Conservation (phyloP, 2,797 vertebrate species). For the Alcedo atthis region DNA sequence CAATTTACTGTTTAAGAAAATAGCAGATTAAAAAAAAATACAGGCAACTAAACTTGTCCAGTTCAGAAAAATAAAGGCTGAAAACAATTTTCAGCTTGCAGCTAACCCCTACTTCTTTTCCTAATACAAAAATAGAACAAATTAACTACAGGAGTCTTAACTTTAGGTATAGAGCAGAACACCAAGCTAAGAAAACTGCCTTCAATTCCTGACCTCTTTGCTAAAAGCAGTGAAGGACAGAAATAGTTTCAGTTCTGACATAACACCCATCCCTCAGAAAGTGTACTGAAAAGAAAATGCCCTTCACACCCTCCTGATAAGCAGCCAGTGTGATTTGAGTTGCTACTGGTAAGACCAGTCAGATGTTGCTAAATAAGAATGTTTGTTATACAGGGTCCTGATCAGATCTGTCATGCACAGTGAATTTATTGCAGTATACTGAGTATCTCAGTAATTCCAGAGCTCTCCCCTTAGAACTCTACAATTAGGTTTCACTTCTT, state of each 20-base stretch:
- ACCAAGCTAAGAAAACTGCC: neutral
- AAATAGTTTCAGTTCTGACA: constrained; percentile 25
- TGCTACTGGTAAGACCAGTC: neutral
- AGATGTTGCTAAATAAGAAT: neutral
- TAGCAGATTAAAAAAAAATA: neutral
- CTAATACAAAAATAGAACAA: neutral
- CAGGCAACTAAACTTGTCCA: neutral
- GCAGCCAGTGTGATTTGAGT: neutral
- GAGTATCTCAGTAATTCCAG: neutral
- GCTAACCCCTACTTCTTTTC: neutral
- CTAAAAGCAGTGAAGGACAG: constrained; percentile 12
- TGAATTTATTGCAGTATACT: neutral
- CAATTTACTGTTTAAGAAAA: constrained; percentile 24
- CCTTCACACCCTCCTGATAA: constrained; percentile 16
- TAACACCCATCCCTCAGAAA: neutral
- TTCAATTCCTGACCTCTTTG: constrained; percentile 10
- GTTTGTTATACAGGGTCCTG: neutral
- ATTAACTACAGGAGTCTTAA: neutral
- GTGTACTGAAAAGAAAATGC: neutral
- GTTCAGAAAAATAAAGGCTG: constrained; percentile 8
- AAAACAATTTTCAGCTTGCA: constrained; percentile 17
- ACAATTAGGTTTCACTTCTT: neutral
- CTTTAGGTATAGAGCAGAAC: neutral
- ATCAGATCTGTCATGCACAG: neutral
- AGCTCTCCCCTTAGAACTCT: neutral